These are phyloP conservation scores for Platichthys stellatus DNA, from an alignment of 2,113 vertebrate species.

Conservation along the genomic window DNA sequence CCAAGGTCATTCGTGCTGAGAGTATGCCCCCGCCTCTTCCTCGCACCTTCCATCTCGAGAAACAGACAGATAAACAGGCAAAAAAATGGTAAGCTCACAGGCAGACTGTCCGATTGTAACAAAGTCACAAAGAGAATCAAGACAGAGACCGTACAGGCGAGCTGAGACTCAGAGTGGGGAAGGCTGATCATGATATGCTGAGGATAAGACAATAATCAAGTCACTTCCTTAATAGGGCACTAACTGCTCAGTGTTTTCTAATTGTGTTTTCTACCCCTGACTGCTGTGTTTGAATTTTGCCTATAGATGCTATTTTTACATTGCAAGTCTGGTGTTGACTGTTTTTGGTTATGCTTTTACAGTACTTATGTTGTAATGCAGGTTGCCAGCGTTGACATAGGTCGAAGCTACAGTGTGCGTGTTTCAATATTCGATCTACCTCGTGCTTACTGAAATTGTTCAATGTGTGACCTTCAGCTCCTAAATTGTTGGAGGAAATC, in stretches of 20 bases:
- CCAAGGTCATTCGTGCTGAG: constrained; percentile 79
- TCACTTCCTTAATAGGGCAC: constrained; percentile 2
- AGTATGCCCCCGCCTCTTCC: constrained; percentile 45
- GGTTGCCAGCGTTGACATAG: neutral
- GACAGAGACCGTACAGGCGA: constrained; percentile 1
- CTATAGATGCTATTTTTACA: neutral
- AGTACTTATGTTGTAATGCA: constrained; percentile 9
- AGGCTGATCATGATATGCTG: constrained; percentile 9
- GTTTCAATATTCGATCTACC: neutral
- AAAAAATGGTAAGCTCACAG: constrained; percentile 45
- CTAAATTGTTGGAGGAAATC: constrained; percentile 42
- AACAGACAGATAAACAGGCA: constrained; percentile 51
- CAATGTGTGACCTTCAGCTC: constrained; percentile 65
- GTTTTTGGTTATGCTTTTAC: neutral
- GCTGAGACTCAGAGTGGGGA: constrained; percentile 5
- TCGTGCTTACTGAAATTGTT: constrained; percentile 11
- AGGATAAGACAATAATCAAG: constrained; percentile 23
- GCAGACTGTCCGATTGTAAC: constrained; percentile 35
- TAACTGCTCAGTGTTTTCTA: neutral
- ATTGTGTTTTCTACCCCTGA: constrained; percentile 8
- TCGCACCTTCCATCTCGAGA: constrained; percentile 49
- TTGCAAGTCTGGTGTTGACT: neutral
- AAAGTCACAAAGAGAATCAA: constrained; percentile 47
- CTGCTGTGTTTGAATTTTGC: neutral
- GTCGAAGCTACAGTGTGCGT: neutral